These are phyloP conservation scores for Tipula vernalis DNA, from an alignment of 2,888 invertebrate genomes.

Conservation along the genomic window DNA sequence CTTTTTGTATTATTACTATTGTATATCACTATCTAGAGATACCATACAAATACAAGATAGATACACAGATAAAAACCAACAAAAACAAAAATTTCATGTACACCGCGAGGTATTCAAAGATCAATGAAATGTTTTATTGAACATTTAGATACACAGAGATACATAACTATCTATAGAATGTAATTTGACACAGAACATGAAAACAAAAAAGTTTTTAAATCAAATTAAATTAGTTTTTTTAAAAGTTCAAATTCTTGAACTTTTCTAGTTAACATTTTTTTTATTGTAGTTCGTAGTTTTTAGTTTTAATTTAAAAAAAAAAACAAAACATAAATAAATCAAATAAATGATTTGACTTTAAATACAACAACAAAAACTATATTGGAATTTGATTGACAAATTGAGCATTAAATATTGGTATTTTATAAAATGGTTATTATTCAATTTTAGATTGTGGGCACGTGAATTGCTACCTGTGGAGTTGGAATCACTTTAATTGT, in stretches of 20 bases:
- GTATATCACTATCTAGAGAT: not conserved
- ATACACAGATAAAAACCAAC: not conserved
- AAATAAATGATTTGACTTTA: not conserved
- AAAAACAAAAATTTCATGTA: not conserved
- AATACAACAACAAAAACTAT: not conserved
- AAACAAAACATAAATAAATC: not conserved
- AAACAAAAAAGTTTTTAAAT: not conserved
- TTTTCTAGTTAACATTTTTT: not conserved
- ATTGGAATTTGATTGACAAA: not conserved
- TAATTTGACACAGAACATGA: not conserved
- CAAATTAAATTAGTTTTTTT: not conserved
- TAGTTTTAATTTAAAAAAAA: not conserved
- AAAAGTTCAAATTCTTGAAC: conserved; percentile 4
- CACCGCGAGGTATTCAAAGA: not conserved
- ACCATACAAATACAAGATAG: not conserved
- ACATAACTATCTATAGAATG: not conserved
- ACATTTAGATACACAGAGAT: not conserved
- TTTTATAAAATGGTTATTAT: not conserved
- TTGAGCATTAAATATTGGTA: not conserved
- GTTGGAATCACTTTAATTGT: not conserved
- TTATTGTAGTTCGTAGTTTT: not conserved
- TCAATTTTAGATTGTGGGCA: not conserved
- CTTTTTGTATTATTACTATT: not conserved
- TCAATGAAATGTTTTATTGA: not conserved
- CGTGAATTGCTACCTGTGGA: not conserved